These are phyloP conservation scores for Caenorhabditis remanei DNA, from an alignment of 1,140 invertebrate species.

Conservation along the genomic window DNA sequence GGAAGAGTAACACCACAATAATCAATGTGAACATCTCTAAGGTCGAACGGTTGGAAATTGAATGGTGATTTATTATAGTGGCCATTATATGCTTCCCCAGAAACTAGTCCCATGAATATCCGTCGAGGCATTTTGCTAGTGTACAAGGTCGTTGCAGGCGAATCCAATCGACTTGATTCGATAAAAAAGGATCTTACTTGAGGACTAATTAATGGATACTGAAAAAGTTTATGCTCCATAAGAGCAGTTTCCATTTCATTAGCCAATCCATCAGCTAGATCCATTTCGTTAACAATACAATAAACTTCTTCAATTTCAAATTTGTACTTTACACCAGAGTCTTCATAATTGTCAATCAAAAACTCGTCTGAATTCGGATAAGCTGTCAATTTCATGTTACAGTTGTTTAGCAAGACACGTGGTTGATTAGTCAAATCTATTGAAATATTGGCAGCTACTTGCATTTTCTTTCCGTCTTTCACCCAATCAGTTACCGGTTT, in stretches of 20 bases:
- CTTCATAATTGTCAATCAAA: conserved; percentile 1
- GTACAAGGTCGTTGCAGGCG: background rate
- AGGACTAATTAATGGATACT: background rate
- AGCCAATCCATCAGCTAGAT: background rate
- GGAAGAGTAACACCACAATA: background rate
- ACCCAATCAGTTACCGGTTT: background rate
- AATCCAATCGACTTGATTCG: background rate
- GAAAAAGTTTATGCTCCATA: background rate
- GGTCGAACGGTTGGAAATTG: background rate
- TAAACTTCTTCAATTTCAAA: background rate
- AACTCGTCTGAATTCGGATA: background rate
- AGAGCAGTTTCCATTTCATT: background rate
- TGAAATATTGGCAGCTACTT: conserved; percentile 16
- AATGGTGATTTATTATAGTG: background rate
- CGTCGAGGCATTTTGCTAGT: conserved; percentile 9
- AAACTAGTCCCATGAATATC: background rate
- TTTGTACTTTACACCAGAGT: background rate
- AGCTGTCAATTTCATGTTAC: background rate
- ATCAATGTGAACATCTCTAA: background rate
- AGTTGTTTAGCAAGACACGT: background rate
- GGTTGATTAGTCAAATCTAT: conserved; percentile 9
- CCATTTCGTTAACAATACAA: background rate
- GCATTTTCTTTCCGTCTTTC: background rate
- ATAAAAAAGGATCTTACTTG: background rate
- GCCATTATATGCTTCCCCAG: background rate